Percentiles rank a stretch among this genome's conserved stretches.
Conservation (phyloP, 92 coral and sea anemone species). For the Zoanthus sansibaricus region DNA sequence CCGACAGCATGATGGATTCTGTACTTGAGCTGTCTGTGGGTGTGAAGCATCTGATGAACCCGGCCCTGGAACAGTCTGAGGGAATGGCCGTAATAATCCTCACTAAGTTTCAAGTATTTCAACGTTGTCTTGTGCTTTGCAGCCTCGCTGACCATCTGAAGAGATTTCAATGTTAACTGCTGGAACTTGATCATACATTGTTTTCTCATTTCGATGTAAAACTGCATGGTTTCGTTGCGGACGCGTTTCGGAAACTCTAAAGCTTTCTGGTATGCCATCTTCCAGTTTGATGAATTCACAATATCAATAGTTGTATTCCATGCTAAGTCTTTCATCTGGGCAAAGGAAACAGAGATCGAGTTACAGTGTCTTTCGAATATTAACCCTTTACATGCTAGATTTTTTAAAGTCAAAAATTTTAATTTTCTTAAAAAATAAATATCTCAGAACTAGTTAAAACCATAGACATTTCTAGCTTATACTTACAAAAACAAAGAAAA, state of each 20-base stretch:
- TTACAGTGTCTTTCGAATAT: no score
- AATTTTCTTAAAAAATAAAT: no score
- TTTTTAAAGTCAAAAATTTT: no score
- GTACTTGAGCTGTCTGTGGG: constrained; percentile 73
- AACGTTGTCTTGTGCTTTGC: constrained; percentile 62
- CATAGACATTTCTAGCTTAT: no score
- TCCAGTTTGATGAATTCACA: constrained; percentile 69
- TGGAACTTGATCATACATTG: constrained; percentile 53
- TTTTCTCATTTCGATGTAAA: constrained; percentile 57
- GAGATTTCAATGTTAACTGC: constrained; percentile 60
- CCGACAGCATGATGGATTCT: constrained; percentile 69
- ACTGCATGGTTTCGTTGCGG: constrained; percentile 58
- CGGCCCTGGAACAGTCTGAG: constrained; percentile 67
- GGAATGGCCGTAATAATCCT: constrained; percentile 71
- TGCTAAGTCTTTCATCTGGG: constrained; percentile 37
- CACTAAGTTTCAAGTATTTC: constrained; percentile 60
- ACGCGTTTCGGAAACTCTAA: constrained; percentile 62
- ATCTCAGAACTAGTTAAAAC: no score
- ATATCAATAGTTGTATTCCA: constrained; percentile 68
- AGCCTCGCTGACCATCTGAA: constrained; percentile 64
- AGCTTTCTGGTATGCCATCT: constrained; percentile 59
- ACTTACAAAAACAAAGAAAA: no score
- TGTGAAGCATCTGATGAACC: constrained; percentile 66
- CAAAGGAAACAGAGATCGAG: no score
- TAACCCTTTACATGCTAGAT: no score